Conservation (phyloP, 1,140 invertebrate genomes). For the Pemphigus obesinymphae region DNA sequence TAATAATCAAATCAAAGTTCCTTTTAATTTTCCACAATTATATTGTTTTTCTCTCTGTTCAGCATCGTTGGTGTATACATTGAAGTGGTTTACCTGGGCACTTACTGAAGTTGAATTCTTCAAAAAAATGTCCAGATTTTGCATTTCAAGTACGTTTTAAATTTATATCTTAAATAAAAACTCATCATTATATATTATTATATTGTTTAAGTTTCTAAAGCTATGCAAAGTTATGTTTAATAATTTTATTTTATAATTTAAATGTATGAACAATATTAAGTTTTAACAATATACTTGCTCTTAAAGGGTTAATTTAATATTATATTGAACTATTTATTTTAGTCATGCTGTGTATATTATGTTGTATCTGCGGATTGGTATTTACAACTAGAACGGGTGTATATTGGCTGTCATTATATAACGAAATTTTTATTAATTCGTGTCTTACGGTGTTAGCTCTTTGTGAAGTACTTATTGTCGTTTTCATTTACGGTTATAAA, state of each 20-base stretch:
- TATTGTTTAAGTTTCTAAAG: neutral
- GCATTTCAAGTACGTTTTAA: conserved; percentile 6
- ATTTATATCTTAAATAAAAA: neutral
- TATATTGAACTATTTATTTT: neutral
- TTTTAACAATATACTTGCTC: too few species aligned
- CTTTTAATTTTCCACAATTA: neutral
- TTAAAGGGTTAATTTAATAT: neutral
- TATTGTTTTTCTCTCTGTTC: neutral
- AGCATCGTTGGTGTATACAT: neutral
- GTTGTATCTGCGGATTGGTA: neutral
- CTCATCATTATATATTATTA: too few species aligned
- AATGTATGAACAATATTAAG: too few species aligned
- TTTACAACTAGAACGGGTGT: conserved; percentile 28
- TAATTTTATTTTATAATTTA: too few species aligned
- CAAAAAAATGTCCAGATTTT: neutral
- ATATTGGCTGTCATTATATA: conserved; percentile 14
- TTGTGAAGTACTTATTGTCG: conserved; percentile 21
- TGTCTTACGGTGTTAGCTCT: conserved; percentile 17
- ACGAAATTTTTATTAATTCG: neutral
- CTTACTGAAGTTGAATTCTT: conserved; percentile 2
- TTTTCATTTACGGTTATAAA: conserved; percentile 28
- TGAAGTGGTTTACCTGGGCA: neutral
- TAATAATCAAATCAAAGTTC: neutral
- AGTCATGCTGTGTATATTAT: neutral
- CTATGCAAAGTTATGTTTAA: too few species aligned